phyloP scores from a whole-genome alignment of 1,140 invertebrate genomes.

The Drosophila biarmipes region DNA sequence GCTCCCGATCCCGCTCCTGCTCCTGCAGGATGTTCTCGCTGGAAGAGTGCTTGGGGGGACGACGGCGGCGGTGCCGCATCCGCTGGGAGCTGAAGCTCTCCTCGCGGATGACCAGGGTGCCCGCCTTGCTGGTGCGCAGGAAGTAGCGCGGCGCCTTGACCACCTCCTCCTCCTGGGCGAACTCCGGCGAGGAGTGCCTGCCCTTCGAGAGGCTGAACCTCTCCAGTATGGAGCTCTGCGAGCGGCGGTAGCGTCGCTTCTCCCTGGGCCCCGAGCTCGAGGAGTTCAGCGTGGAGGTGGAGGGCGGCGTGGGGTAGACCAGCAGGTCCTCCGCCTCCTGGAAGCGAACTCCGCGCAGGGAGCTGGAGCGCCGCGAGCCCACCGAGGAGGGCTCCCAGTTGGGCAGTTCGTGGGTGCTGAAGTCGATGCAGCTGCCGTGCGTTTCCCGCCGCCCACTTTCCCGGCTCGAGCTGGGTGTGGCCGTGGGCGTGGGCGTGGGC shows the following conservation, averaged over 20 bases:
- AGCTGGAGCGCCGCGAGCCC: slow-evolving; percentile 61
- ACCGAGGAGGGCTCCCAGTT: slow-evolving; percentile 53
- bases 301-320: slow-evolving; percentile 68
- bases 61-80: slow-evolving; percentile 65
- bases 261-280: slow-evolving; percentile 73
- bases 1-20: slow-evolving; percentile 5
- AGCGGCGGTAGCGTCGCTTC: slow-evolving; percentile 78
- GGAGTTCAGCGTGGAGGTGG: slow-evolving; percentile 61
- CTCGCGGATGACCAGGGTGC: slow-evolving; percentile 85
- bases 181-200: slow-evolving; percentile 76
- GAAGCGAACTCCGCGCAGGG: slow-evolving; percentile 71
- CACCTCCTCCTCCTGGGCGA: slow-evolving; percentile 58
- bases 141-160: slow-evolving; percentile 76
- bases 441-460: slow-evolving; percentile 16
- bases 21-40: slow-evolving; percentile 59
- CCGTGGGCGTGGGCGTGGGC: slow-evolving; percentile 51
- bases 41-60: slow-evolving; percentile 56
- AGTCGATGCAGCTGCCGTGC: slow-evolving; percentile 69
- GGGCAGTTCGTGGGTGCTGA: slow-evolving; percentile 75
- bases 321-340: slow-evolving; percentile 11
- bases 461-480: slow-evolving; percentile 29
- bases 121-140: slow-evolving; percentile 85
- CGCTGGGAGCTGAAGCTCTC: slow-evolving; percentile 84
- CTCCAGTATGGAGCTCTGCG: slow-evolving; percentile 77
- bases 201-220: slow-evolving; percentile 73